phyloP scores from a whole-genome alignment of 2,113 vertebrate species.

The Rattus norvegicus region DNA sequence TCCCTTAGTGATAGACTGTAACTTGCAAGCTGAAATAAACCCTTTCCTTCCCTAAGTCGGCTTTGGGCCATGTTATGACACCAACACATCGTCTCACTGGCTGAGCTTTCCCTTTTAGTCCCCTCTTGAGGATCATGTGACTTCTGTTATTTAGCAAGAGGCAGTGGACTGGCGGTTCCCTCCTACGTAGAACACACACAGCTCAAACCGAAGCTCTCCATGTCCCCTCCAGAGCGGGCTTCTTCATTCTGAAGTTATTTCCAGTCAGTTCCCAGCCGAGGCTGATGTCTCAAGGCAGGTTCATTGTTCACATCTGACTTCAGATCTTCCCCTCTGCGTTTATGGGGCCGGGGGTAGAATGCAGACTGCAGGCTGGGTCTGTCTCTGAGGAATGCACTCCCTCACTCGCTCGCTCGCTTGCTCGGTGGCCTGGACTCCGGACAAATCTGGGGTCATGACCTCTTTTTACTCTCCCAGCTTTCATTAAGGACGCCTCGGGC shows the following conservation, averaged over 20 bases:
- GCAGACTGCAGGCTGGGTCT: neutral
- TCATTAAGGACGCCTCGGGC: neutral
- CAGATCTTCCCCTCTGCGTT: neutral
- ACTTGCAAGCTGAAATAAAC: neutral
- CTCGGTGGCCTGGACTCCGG: no score
- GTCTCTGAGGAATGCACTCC: neutral
- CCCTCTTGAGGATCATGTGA: neutral
- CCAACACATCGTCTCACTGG: neutral
- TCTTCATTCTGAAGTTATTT: neutral
- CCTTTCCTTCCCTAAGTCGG: neutral
- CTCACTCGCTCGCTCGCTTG: no score
- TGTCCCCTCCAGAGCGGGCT: neutral
- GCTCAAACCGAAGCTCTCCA: neutral
- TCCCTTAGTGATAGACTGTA: neutral
- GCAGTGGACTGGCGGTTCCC: neutral
- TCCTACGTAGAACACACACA: fast-evolving
- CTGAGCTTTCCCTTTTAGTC: neutral
- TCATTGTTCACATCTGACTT: neutral
- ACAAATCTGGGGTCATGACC: neutral
- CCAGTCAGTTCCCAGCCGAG: neutral
- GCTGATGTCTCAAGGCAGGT: neutral
- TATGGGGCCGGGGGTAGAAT: neutral
- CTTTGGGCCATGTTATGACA: neutral
- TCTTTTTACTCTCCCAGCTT: neutral
- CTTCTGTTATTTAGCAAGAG: neutral